Evolutionary conservation across 1,140 invertebrate species (phyloP).

Genomic region (Centruroides sculpturatus): DNA sequence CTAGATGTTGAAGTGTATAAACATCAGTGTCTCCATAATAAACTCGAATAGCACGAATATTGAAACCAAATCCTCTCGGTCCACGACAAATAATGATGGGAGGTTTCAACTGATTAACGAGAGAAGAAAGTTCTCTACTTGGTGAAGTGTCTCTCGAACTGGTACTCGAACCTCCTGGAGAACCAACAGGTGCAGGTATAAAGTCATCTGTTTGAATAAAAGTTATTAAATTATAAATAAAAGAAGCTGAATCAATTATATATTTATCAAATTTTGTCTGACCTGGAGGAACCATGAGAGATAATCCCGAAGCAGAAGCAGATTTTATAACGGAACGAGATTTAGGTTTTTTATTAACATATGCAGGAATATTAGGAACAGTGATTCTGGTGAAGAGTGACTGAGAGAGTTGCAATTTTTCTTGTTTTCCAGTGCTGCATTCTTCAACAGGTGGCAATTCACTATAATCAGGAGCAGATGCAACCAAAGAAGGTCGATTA

Average conservation of each 20-base stretch:
- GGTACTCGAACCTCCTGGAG: conserved; percentile 77
- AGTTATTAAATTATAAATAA: neutral
- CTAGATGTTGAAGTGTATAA: conserved; percentile 93
- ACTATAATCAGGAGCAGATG: conserved; percentile 12
- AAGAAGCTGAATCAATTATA: neutral
- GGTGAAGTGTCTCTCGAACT: conserved; percentile 89
- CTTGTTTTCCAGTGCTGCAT: neutral
- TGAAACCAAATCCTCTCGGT: conserved; percentile 89
- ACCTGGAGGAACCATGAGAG: conserved; percentile 72
- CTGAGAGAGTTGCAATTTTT: no score
- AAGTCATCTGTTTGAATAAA: conserved; percentile 42
- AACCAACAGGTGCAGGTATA: conserved; percentile 41
- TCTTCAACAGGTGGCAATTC: conserved; percentile 35
- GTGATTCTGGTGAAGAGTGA: conserved; percentile 4
- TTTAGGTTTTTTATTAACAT: conserved; percentile 26
- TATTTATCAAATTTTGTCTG: neutral
- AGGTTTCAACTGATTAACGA: conserved; percentile 65
- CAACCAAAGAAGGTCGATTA: neutral
- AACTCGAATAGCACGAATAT: conserved; percentile 85
- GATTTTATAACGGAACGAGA: conserved; percentile 66
- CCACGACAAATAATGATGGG: conserved; percentile 84
- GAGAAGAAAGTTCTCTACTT: conserved; percentile 66
- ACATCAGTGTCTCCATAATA: conserved; percentile 93
- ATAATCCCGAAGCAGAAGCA: conserved; percentile 81
- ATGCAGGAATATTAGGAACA: conserved; percentile 13